These are phyloP conservation scores for Trichomycterus rosablanca DNA, from an alignment of 2,113 vertebrate genomes.

Conservation along the genomic window DNA sequence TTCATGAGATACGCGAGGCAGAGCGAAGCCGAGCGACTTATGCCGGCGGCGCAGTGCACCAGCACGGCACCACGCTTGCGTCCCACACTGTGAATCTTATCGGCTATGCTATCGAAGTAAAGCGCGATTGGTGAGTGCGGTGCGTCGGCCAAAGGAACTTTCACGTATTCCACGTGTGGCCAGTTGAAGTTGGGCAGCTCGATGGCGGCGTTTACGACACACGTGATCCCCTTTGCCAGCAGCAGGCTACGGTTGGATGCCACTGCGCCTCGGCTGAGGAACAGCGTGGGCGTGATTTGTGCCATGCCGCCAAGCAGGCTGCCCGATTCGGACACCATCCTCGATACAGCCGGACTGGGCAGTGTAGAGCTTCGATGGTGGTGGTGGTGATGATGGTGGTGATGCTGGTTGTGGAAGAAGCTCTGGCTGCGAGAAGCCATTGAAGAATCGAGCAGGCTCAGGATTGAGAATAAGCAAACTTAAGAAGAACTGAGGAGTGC, in stretches of 20 bases:
- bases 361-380: slow-evolving; percentile 67
- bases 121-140: slow-evolving; percentile 91
- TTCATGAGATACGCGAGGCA: slow-evolving; percentile 98
- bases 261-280: slow-evolving; percentile 89
- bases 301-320: slow-evolving; percentile 85
- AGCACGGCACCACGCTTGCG: slow-evolving; percentile 88
- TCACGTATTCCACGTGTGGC: slow-evolving; percentile 94
- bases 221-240: slow-evolving; percentile 90
- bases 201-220: slow-evolving; percentile 92
- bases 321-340: slow-evolving; percentile 77
- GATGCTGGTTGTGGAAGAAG: slow-evolving; percentile 69
- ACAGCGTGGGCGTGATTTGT: slow-evolving; percentile 91
- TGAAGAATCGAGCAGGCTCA: slow-evolving; percentile 35
- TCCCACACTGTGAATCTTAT: slow-evolving; percentile 93
- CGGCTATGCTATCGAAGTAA: slow-evolving; percentile 92
- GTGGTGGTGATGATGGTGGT: slow-evolving; percentile 50
- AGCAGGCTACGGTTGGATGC: slow-evolving; percentile 93
- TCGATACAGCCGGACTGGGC: slow-evolving; percentile 71
- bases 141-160: slow-evolving; percentile 92
- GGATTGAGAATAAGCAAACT: slow-evolving; percentile 9
- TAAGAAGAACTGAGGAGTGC: slow-evolving; percentile 19
- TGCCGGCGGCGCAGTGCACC: slow-evolving; percentile 91
- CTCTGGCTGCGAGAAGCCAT: slow-evolving; percentile 94
- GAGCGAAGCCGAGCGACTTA: slow-evolving; percentile 91
- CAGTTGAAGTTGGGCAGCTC: slow-evolving; percentile 97